These are phyloP conservation scores for Aphidius ervi DNA, from an alignment of 1,140 invertebrate species.

Conservation along the genomic window DNA sequence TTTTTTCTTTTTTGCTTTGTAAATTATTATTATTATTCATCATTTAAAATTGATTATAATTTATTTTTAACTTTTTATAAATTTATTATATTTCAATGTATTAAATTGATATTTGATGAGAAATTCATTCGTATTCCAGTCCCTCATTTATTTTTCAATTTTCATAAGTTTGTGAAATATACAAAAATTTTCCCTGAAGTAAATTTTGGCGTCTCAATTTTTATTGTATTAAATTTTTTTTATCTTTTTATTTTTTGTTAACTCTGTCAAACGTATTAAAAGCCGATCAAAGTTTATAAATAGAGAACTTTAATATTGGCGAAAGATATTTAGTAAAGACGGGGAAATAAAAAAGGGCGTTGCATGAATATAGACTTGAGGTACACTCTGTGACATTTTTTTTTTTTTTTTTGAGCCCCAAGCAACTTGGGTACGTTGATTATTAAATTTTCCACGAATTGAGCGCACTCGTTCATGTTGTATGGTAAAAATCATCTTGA, in stretches of 20 bases:
- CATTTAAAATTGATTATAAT: too few species aligned
- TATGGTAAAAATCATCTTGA: conserved; percentile 6
- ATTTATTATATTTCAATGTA: too few species aligned
- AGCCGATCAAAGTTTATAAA: conserved; percentile 51
- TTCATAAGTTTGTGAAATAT: neutral
- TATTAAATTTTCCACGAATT: conserved; percentile 31
- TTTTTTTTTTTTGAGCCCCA: neutral
- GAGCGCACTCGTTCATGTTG: conserved; percentile 5
- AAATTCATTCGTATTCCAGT: too few species aligned
- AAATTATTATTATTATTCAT: too few species aligned
- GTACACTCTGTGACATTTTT: conserved; percentile 14
- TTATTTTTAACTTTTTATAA: too few species aligned
- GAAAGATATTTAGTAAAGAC: neutral
- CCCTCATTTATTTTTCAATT: conserved; percentile 10
- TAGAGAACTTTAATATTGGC: conserved; percentile 44
- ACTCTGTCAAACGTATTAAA: conserved; percentile 43
- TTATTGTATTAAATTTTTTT: too few species aligned
- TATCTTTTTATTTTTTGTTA: neutral
- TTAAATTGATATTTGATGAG: too few species aligned
- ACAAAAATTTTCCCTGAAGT: neutral
- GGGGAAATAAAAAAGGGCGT: neutral
- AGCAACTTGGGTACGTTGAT: conserved; percentile 18
- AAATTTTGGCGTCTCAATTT: neutral
- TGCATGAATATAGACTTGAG: neutral
- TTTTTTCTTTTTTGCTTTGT: too few species aligned